Percentiles rank a stretch among this genome's conserved stretches.
Conservation (phyloP, 2,113 vertebrate genomes). For the Ammodytes marinus region DNA sequence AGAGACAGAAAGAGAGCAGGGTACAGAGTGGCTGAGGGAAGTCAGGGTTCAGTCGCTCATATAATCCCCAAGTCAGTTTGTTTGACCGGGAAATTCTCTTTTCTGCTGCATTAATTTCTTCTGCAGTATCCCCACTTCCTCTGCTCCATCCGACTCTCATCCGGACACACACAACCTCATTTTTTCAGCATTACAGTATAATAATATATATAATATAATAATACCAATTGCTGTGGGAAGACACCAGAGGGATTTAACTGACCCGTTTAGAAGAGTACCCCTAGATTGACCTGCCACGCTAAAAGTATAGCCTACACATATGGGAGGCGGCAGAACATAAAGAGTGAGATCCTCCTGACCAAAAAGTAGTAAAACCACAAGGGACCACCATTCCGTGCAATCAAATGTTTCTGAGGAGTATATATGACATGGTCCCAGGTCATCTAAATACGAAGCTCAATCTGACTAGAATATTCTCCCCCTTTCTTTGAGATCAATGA, state of each 20-base stretch:
- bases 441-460: too few relatives aligned
- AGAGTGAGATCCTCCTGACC: constrained; percentile 46
- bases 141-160: constrained; percentile 9
- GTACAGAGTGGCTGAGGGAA: constrained; percentile 30
- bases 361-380: constrained; percentile 36
- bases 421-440: constrained; percentile 20
- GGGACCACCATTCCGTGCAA: constrained; percentile 10
- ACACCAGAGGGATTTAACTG: constrained; percentile 32
- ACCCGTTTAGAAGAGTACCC: constrained; percentile 8
- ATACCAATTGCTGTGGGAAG: constrained; percentile 30
- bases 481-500: too few relatives aligned
- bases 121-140: constrained; percentile 3
- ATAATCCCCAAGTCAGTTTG: constrained; percentile 39
- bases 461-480: too few relatives aligned
- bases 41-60: constrained; percentile 49
- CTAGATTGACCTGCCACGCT: constrained; percentile 52
- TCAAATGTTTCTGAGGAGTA: constrained; percentile 42
- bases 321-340: constrained; percentile 7
- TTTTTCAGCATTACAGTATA: constrained; percentile 42
- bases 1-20: constrained; percentile 45
- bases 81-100: not conserved
- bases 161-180: not conserved
- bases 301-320: constrained; percentile 45
- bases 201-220: too few relatives aligned
- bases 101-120: constrained; percentile 1